These are phyloP conservation scores for Sogatella furcifera DNA, from an alignment of 1,140 invertebrate species.

Conservation along the genomic window DNA sequence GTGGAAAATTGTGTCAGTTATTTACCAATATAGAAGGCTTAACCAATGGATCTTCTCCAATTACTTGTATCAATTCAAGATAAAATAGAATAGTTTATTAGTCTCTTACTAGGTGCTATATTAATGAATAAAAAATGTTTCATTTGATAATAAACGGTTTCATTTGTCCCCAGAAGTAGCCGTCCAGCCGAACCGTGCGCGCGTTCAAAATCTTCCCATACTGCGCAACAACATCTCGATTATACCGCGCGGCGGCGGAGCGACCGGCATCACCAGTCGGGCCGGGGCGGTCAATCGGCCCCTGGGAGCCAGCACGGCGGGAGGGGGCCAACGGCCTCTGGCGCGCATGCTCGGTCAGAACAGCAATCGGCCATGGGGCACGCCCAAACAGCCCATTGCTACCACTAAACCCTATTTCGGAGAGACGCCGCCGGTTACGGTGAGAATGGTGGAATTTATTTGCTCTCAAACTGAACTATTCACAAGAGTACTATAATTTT, in stretches of 20 bases:
- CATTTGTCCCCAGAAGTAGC: neutral
- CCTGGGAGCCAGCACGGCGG: neutral
- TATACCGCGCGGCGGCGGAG: conserved; percentile 4
- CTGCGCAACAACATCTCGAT: conserved; percentile 13
- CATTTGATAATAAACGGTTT: too few species aligned
- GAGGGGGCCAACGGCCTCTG: conserved; percentile 4
- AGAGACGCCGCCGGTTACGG: conserved; percentile 9
- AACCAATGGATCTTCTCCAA: too few species aligned
- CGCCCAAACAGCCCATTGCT: conserved; percentile 9
- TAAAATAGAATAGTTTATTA: too few species aligned
- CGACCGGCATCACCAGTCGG: neutral
- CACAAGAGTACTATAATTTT: too few species aligned
- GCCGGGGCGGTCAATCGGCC: too few species aligned
- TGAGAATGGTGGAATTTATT: neutral
- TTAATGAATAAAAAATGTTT: too few species aligned
- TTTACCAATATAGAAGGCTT: too few species aligned
- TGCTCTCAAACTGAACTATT: too few species aligned
- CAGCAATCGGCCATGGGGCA: neutral
- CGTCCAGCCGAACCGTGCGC: conserved; percentile 7
- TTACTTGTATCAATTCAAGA: too few species aligned
- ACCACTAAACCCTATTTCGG: conserved; percentile 13
- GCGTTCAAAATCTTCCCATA: neutral
- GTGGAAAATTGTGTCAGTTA: too few species aligned
- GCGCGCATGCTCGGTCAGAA: conserved; percentile 6
- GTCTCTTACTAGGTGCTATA: too few species aligned